Conservation (phyloP, 2,797 vertebrate genomes). For the Parambassis ranga region DNA sequence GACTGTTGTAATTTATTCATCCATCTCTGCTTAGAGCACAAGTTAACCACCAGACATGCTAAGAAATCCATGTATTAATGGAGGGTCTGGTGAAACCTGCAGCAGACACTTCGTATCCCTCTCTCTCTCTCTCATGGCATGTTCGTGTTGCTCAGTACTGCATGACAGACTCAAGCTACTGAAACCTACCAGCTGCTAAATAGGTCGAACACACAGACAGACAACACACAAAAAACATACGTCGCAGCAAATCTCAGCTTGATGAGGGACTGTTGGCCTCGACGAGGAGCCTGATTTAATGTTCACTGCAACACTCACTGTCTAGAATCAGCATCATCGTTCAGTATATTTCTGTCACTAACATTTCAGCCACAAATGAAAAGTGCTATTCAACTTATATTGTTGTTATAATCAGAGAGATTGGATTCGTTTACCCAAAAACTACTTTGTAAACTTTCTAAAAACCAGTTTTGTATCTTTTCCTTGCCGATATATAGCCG, state of each 20-base stretch:
- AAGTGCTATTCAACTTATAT: slow-evolving; percentile 39
- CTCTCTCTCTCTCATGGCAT: too few species aligned
- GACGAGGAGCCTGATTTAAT: neutral
- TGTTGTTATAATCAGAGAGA: slow-evolving; percentile 18
- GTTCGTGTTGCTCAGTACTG: slow-evolving; percentile 23
- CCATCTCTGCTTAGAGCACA: neutral
- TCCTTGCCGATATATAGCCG: slow-evolving; percentile 50
- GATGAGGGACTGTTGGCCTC: too few species aligned
- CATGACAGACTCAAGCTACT: neutral
- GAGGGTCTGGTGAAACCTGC: too few species aligned
- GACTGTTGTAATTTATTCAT: neutral
- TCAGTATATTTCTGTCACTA: neutral
- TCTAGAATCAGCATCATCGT: slow-evolving; percentile 13
- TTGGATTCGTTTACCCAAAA: slow-evolving; percentile 44
- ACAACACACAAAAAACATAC: neutral
- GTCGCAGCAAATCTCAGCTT: neutral
- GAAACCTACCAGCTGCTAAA: slow-evolving; percentile 8
- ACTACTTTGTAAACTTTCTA: slow-evolving; percentile 76
- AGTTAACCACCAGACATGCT: neutral
- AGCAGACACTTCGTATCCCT: too few species aligned
- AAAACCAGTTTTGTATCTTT: slow-evolving; percentile 71
- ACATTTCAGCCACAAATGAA: slow-evolving; percentile 13
- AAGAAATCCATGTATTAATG: neutral
- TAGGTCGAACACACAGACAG: too few species aligned
- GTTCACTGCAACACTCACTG: slow-evolving; percentile 7